A percentile compares a stretch with the other conserved stretches of the same genome.
Evolutionary conservation across 30 jellyfish, hydroid and myxozoan genomes (phyloP).

Genomic region (Hydractinia symbiolongicarpus): DNA sequence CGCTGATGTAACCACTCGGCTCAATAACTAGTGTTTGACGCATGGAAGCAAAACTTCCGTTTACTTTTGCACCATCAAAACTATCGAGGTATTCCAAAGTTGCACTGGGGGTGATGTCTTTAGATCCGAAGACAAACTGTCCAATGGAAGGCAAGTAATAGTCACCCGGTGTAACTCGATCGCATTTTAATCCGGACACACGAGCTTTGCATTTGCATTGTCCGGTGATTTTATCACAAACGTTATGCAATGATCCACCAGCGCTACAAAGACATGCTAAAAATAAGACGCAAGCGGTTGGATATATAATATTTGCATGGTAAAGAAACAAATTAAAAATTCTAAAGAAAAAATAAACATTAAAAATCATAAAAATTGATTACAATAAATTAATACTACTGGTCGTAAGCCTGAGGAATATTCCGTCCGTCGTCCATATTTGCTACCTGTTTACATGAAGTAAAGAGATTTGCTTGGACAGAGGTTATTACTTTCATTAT

Average conservation of each 20-base stretch:
- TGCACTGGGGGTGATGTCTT: conserved; percentile 21
- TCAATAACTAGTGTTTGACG: neutral
- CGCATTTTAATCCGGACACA: conserved; percentile 58
- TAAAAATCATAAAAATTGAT: neutral
- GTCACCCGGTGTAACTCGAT: conserved; percentile 34
- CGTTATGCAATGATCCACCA: conserved; percentile 57
- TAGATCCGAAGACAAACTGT: conserved; percentile 17
- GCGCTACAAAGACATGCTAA: conserved; percentile 72
- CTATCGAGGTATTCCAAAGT: neutral
- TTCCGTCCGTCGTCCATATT: no score
- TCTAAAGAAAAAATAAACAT: neutral
- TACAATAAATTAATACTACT: neutral
- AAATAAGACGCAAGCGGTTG: neutral
- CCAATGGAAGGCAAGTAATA: conserved; percentile 31
- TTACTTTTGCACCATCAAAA: conserved; percentile 34
- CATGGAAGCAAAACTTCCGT: conserved; percentile 36
- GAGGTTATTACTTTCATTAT: neutral
- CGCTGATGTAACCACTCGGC: neutral
- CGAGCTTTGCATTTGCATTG: conserved; percentile 61
- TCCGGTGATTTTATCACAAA: conserved; percentile 68
- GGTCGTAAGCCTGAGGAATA: no score
- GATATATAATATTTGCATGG: neutral
- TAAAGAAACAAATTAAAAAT: neutral
- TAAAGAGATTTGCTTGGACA: no score
- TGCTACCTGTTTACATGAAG: no score